Conservation (phyloP, 2,888 invertebrate genomes). For the Drosophila monieri region DNA sequence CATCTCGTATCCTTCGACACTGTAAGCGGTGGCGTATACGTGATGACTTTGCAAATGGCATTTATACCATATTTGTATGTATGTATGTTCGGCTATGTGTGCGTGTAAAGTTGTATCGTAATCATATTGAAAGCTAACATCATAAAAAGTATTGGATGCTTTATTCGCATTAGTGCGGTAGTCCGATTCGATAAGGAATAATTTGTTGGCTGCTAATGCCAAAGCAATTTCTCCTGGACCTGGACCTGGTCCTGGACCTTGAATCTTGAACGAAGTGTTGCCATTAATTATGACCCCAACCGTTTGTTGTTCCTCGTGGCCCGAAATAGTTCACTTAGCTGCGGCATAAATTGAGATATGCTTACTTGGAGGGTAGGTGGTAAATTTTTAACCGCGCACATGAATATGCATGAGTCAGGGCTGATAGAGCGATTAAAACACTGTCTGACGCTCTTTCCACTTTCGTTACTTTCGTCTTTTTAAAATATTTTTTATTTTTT, state of each 20-base stretch:
- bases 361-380: conserved; percentile 10
- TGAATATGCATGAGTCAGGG: conserved; percentile 37
- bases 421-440: conserved; percentile 44
- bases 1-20: conserved; percentile 6
- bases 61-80: conserved; percentile 6
- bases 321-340: conserved; percentile 23
- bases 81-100: conserved; percentile 8
- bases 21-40: conserved; percentile 67
- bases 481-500: conserved; percentile 17
- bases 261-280: conserved; percentile 10
- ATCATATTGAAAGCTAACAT: conserved; percentile 68
- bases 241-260: conserved; percentile 13
- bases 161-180: conserved; percentile 44
- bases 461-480: conserved; percentile 38
- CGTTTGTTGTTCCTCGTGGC: conserved; percentile 12
- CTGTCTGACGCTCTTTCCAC: conserved; percentile 27
- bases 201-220: conserved; percentile 66
- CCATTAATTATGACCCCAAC: conserved; percentile 34
- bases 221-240: conserved; percentile 25
- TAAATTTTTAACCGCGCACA: conserved; percentile 10
- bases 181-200: conserved; percentile 50
- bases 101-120: conserved; percentile 35
- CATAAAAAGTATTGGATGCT: conserved; percentile 62
- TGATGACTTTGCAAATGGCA: conserved; percentile 78
- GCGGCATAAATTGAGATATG: conserved; percentile 18